phyloP scores from a whole-genome alignment of 1,140 invertebrate genomes.

The Phocides pigmalion region DNA sequence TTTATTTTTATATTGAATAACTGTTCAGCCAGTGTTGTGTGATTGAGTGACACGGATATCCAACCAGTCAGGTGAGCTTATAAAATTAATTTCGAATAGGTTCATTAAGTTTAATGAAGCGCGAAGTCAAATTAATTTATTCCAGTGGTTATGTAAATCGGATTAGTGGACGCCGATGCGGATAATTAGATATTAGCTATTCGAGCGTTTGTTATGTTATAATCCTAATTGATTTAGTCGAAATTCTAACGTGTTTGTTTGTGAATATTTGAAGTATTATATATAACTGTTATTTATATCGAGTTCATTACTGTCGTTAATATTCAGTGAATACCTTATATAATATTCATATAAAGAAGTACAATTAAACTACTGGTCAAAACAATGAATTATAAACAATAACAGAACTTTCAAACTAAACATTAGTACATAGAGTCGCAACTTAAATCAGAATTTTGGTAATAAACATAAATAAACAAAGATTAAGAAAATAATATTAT shows the following conservation, averaged over 20 bases:
- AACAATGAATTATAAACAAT: not conserved
- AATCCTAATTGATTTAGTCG: conserved; percentile 29
- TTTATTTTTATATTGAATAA: conserved; percentile 30
- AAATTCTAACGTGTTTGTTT: not conserved
- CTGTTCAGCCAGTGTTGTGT: conserved; percentile 44
- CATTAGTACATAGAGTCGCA: too few species aligned
- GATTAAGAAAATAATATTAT: too few species aligned
- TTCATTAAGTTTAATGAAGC: conserved; percentile 46
- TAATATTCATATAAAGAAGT: not conserved
- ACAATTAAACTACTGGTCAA: too few species aligned
- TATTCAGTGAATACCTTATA: too few species aligned
- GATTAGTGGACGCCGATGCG: conserved; percentile 32
- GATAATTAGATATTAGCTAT: conserved; percentile 31
- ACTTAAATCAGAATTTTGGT: too few species aligned
- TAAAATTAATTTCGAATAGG: conserved; percentile 42
- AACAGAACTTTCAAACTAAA: not conserved
- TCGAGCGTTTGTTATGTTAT: conserved; percentile 32
- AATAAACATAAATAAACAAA: not conserved
- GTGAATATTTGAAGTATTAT: not conserved
- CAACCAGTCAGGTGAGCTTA: conserved; percentile 57
- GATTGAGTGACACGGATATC: conserved; percentile 51
- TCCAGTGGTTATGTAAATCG: conserved; percentile 36
- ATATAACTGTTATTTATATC: not conserved
- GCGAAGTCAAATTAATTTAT: conserved; percentile 44
- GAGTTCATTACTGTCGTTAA: too few species aligned